Base-by-base conservation (phyloP, 2,888 invertebrate species). In the Callinectes sapidus region DNA sequence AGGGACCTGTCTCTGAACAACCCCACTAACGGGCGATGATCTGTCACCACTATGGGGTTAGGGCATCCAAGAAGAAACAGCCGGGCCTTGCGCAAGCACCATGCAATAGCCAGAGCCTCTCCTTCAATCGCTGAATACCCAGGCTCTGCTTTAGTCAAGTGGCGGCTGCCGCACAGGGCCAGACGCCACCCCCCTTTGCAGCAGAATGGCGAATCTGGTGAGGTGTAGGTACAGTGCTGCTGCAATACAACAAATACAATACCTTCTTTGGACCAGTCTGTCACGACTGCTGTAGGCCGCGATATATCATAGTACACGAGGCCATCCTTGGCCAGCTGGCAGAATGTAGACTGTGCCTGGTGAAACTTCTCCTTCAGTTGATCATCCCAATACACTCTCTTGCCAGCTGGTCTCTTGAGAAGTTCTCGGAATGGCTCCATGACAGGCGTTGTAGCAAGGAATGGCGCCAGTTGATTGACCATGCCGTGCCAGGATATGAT, bases 91-190 rank as follows among this genome's bases (percentile, higher is more conserved):
- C n/a, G n/a, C 18, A 86, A 23, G n/a, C 87, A 42, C 87, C 87
- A 87, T 39, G 48, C 48, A n/a, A 87, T 42, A n/a, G 42, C 87
- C 10, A 87, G 87, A 18, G 87, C 87, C 35, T 87, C 87, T n/a
- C 71, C n/a, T 48, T 87, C 87, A 42, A 87, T 39, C 42, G 42
- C 39, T 2, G 87, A 42, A 87, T 87, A 87, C 16, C 87, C 87
- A 42, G n/a, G n/a, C n/a, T 71, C 71, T n/a, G n/a, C 71, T 71
- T 23, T n/a, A 71, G n/a, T 85, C 18, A 71, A 14, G 18, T 81
- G 90, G n/a, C 48, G 55, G 66, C 35, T 86, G 91, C 91, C 91
- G 42, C 86, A 87, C 1, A 91, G 87, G 32, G 91, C 42, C 42
- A 91, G 66, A 14, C 77, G 2, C 87, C 71, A 87, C 6, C 91